Conservation (phyloP, 2,113 vertebrate genomes). For the Argyrosomus japonicus region DNA sequence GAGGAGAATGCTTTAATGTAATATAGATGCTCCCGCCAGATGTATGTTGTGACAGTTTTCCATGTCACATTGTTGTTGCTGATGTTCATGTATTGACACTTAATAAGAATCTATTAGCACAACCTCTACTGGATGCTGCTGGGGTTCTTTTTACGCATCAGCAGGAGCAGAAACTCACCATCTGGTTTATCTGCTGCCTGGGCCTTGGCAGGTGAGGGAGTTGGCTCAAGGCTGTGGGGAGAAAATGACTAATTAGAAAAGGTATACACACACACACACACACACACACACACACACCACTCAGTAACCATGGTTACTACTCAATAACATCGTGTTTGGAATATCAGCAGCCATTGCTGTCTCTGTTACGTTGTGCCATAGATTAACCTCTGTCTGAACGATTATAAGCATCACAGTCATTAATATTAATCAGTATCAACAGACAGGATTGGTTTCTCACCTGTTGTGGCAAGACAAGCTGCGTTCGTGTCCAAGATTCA, state of each 20-base stretch:
- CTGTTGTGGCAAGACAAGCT: slow-evolving; percentile 2
- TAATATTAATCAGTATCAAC: slow-evolving; percentile 7
- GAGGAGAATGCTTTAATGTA: slow-evolving; percentile 6
- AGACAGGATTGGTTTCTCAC: not conserved
- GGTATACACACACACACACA: slow-evolving; percentile 21
- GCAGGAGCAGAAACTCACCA: slow-evolving; percentile 74
- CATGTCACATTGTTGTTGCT: slow-evolving; percentile 10
- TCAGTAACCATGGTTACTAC: slow-evolving; percentile 65
- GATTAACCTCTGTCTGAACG: slow-evolving; percentile 36
- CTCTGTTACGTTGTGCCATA: slow-evolving; percentile 13
- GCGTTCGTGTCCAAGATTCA: not conserved
- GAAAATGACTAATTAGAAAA: slow-evolving; percentile 75
- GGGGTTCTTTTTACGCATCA: slow-evolving; percentile 55
- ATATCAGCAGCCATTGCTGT: slow-evolving; percentile 36
- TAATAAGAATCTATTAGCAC: slow-evolving; percentile 69
- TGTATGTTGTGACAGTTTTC: slow-evolving; percentile 36
- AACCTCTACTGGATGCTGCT: slow-evolving; percentile 56
- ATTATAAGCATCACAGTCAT: slow-evolving; percentile 10
- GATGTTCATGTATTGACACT: slow-evolving; percentile 57
- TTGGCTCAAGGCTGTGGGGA: slow-evolving; percentile 80
- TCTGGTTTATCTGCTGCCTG: slow-evolving; percentile 81
- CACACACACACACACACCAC: not conserved
- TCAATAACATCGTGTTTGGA: slow-evolving; percentile 51
- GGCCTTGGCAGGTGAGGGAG: slow-evolving; percentile 77
- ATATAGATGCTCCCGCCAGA: slow-evolving; percentile 25